These are phyloP conservation scores for Varanus komodoensis DNA, from an alignment of 2,113 vertebrate species.

Conservation along the genomic window DNA sequence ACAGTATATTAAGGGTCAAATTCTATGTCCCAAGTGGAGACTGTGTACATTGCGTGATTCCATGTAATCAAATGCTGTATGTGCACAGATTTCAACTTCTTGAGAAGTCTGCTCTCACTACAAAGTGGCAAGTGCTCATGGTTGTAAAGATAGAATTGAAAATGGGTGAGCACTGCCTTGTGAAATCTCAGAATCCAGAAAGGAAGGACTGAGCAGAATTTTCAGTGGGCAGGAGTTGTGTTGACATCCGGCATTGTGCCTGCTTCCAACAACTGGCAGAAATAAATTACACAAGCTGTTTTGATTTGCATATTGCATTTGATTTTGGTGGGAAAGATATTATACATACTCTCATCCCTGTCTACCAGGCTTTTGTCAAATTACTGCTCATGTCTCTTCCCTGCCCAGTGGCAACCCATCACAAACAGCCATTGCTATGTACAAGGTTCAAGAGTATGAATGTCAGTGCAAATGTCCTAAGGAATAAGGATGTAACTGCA, in stretches of 20 bases:
- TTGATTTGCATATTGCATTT: background rate
- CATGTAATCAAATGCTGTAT: background rate
- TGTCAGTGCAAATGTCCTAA: background rate
- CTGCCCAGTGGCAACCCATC: background rate
- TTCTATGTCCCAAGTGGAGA: background rate
- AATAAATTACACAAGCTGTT: no score
- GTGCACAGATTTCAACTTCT: background rate
- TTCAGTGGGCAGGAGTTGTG: background rate
- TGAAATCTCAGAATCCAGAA: background rate
- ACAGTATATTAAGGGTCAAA: background rate
- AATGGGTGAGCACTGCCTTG: no score
- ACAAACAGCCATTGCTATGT: background rate
- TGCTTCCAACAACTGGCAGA: background rate
- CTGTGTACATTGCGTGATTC: no score
- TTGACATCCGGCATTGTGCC: background rate
- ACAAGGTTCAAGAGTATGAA: background rate
- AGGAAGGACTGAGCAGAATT: background rate
- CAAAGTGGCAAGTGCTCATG: background rate
- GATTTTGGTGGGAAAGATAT: background rate
- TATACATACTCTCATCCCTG: background rate
- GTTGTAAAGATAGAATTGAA: background rate
- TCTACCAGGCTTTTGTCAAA: background rate
- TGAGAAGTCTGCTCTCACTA: background rate
- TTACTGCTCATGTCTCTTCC: background rate
- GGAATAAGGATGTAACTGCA: background rate